Conservation (phyloP, 2,797 vertebrate species). For the Esox masquinongy region DNA sequence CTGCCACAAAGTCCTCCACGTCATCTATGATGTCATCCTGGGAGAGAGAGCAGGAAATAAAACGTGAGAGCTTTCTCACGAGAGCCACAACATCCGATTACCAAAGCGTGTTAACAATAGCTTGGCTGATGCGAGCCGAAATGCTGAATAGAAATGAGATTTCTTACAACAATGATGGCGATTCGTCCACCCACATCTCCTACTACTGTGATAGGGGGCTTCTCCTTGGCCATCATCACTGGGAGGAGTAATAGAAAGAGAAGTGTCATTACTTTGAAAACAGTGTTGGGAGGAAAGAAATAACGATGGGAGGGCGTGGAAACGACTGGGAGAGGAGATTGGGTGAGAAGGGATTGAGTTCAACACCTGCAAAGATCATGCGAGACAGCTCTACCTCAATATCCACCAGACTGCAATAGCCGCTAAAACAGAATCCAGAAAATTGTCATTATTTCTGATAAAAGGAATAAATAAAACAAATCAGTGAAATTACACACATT, state of each 20-base stretch:
- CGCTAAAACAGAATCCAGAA: background rate
- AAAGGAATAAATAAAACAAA: background rate
- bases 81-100: background rate
- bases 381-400: slow-evolving; percentile 35
- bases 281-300: background rate
- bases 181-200: slow-evolving; percentile 97
- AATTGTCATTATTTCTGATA: background rate
- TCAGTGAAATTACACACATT: background rate
- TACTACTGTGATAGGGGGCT: slow-evolving; percentile 95
- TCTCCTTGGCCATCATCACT: slow-evolving; percentile 99
- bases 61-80: background rate
- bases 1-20: slow-evolving; percentile 92
- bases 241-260: slow-evolving; percentile 37
- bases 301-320: background rate
- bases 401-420: slow-evolving; percentile 39
- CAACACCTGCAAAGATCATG: slow-evolving; percentile 56
- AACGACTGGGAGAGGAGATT: slow-evolving; percentile 14
- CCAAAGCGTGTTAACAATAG: background rate
- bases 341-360: slow-evolving; percentile 37
- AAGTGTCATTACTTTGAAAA: background rate
- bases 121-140: background rate
- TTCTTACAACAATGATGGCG: slow-evolving; percentile 94
- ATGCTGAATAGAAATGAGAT: background rate
- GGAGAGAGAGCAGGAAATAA: background rate
- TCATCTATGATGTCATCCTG: slow-evolving; percentile 98